These are phyloP conservation scores for Cantharis nigra DNA, from an alignment of 2,888 invertebrate genomes.

Conservation along the genomic window DNA sequence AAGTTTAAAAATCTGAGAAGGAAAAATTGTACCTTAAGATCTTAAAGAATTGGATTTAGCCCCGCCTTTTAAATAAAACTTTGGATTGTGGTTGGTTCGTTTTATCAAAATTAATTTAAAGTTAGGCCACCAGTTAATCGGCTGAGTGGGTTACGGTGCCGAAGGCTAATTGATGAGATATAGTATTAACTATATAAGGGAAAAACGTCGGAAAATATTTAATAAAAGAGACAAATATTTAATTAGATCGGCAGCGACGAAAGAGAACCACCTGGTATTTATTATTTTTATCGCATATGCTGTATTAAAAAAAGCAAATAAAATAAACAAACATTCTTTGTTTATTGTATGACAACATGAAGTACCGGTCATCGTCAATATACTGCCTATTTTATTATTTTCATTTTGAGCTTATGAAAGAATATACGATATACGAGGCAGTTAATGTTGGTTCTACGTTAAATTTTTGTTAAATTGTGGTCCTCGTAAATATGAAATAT, in stretches of 20 bases:
- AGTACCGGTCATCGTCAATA: slow-evolving; percentile 39
- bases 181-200: too few species aligned
- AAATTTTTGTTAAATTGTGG: slow-evolving; percentile 8
- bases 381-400: slow-evolving; percentile 45
- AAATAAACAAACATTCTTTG: slow-evolving; percentile 12
- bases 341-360: slow-evolving; percentile 18
- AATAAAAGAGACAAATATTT: background rate
- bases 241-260: background rate
- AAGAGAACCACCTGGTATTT: background rate
- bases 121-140: too few species aligned
- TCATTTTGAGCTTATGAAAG: slow-evolving; percentile 43
- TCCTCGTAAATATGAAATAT: slow-evolving; percentile 4
- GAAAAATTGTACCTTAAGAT: too few species aligned
- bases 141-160: too few species aligned
- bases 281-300: background rate
- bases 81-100: too few species aligned
- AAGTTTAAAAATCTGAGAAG: too few species aligned
- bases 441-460: slow-evolving; percentile 35
- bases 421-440: slow-evolving; percentile 43
- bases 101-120: too few species aligned
- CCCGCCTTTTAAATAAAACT: too few species aligned
- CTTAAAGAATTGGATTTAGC: too few species aligned
- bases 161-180: too few species aligned
- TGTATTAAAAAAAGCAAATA: slow-evolving; percentile 3
- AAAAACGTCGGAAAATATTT: background rate